phyloP scores from a whole-genome alignment of 2,797 vertebrate genomes.

The Argentina silus region DNA sequence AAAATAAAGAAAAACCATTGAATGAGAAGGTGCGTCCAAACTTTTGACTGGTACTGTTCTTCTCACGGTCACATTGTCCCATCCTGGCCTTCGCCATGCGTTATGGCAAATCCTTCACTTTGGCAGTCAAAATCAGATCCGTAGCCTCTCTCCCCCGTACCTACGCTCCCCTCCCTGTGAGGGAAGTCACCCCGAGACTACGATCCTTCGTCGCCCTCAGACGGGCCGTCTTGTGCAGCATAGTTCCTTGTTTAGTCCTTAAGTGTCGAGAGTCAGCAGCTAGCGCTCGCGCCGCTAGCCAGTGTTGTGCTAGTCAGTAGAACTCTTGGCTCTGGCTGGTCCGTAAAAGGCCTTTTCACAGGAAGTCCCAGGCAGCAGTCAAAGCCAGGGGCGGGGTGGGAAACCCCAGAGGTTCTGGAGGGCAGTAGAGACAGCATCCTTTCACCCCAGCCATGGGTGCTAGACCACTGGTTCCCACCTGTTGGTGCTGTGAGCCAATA shows the following conservation, averaged over 20 bases:
- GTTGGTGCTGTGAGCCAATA: slow-evolving; percentile 36
- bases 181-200: slow-evolving; percentile 50
- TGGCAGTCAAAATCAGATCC: slow-evolving; percentile 72
- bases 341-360: slow-evolving; percentile 75
- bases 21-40: too few species aligned
- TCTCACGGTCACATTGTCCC: slow-evolving; percentile 72
- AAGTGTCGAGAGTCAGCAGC: slow-evolving; percentile 63
- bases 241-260: slow-evolving; percentile 72
- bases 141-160: slow-evolving; percentile 48
- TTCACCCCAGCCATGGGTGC: slow-evolving; percentile 71
- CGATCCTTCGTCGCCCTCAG: slow-evolving; percentile 52
- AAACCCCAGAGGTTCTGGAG: slow-evolving; percentile 68
- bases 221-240: slow-evolving; percentile 71
- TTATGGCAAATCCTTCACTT: slow-evolving; percentile 76
- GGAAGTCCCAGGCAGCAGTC: slow-evolving; percentile 74
- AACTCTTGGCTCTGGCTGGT: slow-evolving; percentile 65
- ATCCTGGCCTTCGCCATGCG: slow-evolving; percentile 65
- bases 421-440: slow-evolving; percentile 50
- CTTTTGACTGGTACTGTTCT: too few species aligned
- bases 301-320: slow-evolving; percentile 74
- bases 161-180: slow-evolving; percentile 57
- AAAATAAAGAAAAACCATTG: too few species aligned
- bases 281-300: slow-evolving; percentile 67
- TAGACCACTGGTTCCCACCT: slow-evolving; percentile 66
- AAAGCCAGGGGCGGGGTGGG: slow-evolving; percentile 57